Conservation (phyloP, 2,797 vertebrate genomes). For the Acipenser ruthenus region DNA sequence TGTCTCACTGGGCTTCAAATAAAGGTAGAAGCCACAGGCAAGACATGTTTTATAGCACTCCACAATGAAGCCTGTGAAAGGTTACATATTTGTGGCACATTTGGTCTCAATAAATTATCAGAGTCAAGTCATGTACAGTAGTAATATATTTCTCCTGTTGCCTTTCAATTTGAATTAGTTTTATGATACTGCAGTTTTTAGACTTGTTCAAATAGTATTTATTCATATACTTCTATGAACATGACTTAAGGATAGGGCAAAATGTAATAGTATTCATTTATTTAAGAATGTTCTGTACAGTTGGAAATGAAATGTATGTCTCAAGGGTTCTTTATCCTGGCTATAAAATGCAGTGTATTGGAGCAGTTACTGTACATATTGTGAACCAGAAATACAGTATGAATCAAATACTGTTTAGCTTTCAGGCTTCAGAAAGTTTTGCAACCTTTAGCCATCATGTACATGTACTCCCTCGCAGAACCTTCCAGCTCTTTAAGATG, state of each 20-base stretch:
- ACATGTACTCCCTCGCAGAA: background rate
- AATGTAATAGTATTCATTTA: too few relatives aligned
- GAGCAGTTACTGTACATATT: background rate
- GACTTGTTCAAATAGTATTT: constrained; percentile 8
- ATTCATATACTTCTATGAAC: background rate
- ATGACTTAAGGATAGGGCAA: background rate
- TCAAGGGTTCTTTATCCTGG: background rate
- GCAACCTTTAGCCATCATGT: background rate
- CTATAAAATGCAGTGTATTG: background rate
- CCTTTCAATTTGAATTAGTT: constrained; percentile 10
- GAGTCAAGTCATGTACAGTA: constrained; percentile 36
- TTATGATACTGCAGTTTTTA: constrained; percentile 14
- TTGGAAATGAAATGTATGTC: background rate
- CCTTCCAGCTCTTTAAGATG: background rate
- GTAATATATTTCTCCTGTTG: constrained; percentile 8
- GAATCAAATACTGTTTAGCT: background rate
- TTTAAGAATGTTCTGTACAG: too few relatives aligned
- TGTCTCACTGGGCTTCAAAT: constrained; percentile 55
- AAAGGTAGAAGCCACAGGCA: constrained; percentile 54
- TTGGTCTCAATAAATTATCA: constrained; percentile 46
- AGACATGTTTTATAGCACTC: constrained; percentile 51
- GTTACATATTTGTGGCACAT: constrained; percentile 48
- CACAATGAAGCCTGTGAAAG: constrained; percentile 52
- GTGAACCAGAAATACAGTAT: background rate
- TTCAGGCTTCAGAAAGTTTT: background rate